Conservation (phyloP, 2,113 vertebrate species). For the Hippocampus mohnikei region DNA sequence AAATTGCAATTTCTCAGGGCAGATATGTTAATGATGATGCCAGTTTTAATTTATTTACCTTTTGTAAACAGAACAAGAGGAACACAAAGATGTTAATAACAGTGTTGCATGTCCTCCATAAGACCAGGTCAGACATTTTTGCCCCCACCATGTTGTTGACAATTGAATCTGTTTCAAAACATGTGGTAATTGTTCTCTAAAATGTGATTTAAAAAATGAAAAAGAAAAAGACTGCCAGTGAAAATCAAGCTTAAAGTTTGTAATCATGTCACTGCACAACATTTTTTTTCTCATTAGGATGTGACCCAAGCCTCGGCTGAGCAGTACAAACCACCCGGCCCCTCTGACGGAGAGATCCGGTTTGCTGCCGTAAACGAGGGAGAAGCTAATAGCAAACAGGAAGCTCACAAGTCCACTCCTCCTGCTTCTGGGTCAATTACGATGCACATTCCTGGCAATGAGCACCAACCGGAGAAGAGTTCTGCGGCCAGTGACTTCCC, state of each 20-base stretch:
- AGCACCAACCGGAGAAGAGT: constrained; percentile 48
- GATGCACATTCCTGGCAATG: constrained; percentile 43
- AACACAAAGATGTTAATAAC: constrained; percentile 67
- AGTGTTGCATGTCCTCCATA: constrained; percentile 53
- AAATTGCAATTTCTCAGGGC: neutral
- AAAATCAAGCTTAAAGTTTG: neutral
- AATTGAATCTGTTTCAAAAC: neutral
- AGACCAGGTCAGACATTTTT: constrained; percentile 59
- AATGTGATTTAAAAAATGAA: neutral
- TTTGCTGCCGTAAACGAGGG: constrained; percentile 45
- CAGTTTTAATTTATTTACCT: constrained; percentile 6
- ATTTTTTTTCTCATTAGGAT: constrained; percentile 56
- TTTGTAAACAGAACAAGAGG: constrained; percentile 66
- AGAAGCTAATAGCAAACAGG: constrained; percentile 53
- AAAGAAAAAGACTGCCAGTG: neutral
- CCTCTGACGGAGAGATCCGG: constrained; percentile 52
- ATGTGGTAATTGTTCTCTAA: neutral
- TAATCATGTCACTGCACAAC: neutral
- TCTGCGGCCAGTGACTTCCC: constrained; percentile 52
- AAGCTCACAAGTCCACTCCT: constrained; percentile 53
- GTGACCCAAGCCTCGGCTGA: constrained; percentile 50
- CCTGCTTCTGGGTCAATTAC: constrained; percentile 58
- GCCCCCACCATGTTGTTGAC: neutral
- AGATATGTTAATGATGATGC: neutral
- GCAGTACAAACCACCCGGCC: constrained; percentile 58